Evolutionary conservation across 2,888 invertebrate genomes (phyloP).

Genomic region (Odontomyia ornata): DNA sequence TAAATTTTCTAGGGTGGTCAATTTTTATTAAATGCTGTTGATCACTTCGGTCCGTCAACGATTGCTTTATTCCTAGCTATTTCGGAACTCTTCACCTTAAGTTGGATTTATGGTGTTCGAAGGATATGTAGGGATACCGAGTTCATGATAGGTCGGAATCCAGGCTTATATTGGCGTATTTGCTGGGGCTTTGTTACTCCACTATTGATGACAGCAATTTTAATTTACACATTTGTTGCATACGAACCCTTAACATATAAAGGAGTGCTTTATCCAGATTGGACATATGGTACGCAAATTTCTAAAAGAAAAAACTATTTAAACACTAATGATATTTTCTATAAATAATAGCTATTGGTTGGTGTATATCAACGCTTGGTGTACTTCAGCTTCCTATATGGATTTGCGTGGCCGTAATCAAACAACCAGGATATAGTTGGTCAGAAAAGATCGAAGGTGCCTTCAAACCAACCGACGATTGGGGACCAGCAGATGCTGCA

Average conservation of each 20-base stretch:
- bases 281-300: slow-evolving; percentile 70
- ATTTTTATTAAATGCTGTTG: slow-evolving; percentile 76
- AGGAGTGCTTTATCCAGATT: slow-evolving; percentile 68
- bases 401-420: slow-evolving; percentile 58
- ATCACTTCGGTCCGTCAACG: slow-evolving; percentile 79
- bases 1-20: slow-evolving; percentile 76
- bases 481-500: slow-evolving; percentile 68
- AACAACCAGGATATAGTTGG: slow-evolving; percentile 58
- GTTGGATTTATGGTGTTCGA: slow-evolving; percentile 78
- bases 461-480: slow-evolving; percentile 66
- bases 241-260: slow-evolving; percentile 72
- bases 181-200: slow-evolving; percentile 84
- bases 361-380: slow-evolving; percentile 66
- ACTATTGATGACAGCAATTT: slow-evolving; percentile 73
- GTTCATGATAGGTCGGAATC: slow-evolving; percentile 78
- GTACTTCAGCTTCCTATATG: slow-evolving; percentile 66
- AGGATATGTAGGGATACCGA: slow-evolving; percentile 78
- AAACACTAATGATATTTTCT: not conserved
- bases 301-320: not conserved
- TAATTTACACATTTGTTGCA: slow-evolving; percentile 74
- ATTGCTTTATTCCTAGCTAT: slow-evolving; percentile 75
- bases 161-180: slow-evolving; percentile 78
- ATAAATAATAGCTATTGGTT: slow-evolving; percentile 60
- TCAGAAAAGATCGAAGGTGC: slow-evolving; percentile 62
- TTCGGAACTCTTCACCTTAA: slow-evolving; percentile 73